Base-by-base conservation (phyloP, 1,140 invertebrate species). In the Periplaneta americana region DNA sequence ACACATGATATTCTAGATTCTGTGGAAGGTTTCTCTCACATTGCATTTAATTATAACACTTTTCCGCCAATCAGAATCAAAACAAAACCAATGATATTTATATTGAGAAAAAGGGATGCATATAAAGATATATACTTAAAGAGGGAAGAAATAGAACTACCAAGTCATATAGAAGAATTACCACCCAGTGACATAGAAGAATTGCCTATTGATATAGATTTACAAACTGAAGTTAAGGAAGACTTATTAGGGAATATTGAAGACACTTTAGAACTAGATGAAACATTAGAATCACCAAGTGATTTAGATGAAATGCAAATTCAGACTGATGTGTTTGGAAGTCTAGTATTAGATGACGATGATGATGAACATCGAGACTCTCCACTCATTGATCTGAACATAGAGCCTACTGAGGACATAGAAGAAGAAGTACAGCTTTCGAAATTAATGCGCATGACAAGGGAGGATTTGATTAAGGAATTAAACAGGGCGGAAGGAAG, bases 21-120 rank as follows among this genome's bases (percentile, higher is more conserved):
- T 81, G 89, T 96, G 1, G 94, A 96, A 85, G 93, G 94, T 80
- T 97, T 96, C 88, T 94, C 94, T 76, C 94, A 95, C 84, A 92
- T 97, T 81, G 90, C 92, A 34, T 91, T 96, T 79, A 95, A 95
- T 87, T 95, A 96, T 85, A 92, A 93, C 84, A 89, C 92, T 17
- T 89, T 96, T 80, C 93, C 95, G 2, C 95, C 95, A 18, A 90
- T 97, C 6, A 92, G 90, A 88, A 94, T 97, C 76, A 95, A 94
- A 89, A 95, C 93, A 0, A 95, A 94, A 86, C 94, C 95, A 3
- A 92, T 91, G 74, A 90, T 97, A 82, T 95, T 94, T 84, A 93
- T 97, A 81, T 89, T 97, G 83, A 94, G 93, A 87, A 90, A 75
- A 35, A 81, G 32, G 57, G 76, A 66, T 1, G 33, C 18, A 17